Evolutionary conservation across 2,888 invertebrate genomes (phyloP).

Genomic region (Perdita meconis): DNA sequence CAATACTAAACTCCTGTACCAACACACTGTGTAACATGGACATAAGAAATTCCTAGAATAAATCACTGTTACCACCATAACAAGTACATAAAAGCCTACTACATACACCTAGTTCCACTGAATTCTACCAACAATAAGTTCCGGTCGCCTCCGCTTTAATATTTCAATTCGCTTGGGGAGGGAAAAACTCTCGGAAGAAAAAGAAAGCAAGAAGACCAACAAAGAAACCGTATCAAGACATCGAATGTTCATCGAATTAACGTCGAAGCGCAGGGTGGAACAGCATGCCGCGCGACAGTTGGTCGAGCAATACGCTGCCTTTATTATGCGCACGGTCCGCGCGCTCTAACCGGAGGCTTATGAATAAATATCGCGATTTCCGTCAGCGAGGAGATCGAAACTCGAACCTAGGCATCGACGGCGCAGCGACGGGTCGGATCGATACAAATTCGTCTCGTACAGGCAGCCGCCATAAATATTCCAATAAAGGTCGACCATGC

Average conservation of each 20-base stretch:
- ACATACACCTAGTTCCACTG: too few species aligned
- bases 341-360: constrained; percentile 71
- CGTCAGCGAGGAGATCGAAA: constrained; percentile 72
- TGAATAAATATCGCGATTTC: constrained; percentile 80
- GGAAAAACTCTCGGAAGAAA: background rate
- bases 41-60: too few species aligned
- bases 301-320: constrained; percentile 75
- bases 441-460: constrained; percentile 79
- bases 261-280: constrained; percentile 44
- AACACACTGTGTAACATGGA: too few species aligned
- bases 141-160: too few species aligned
- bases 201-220: too few species aligned
- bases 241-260: constrained; percentile 48
- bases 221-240: constrained; percentile 26
- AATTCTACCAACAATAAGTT: too few species aligned
- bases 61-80: too few species aligned
- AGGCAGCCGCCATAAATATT: constrained; percentile 78
- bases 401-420: constrained; percentile 67
- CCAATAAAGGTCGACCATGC: constrained; percentile 75
- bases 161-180: too few species aligned
- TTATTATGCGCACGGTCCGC: constrained; percentile 72
- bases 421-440: constrained; percentile 78
- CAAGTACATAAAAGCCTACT: too few species aligned
- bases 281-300: constrained; percentile 73
- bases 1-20: too few species aligned